A percentile compares a stretch with the other conserved stretches of the same genome.
Conservation (phyloP, 2,113 vertebrate species). For the Carollia perspicillata region DNA sequence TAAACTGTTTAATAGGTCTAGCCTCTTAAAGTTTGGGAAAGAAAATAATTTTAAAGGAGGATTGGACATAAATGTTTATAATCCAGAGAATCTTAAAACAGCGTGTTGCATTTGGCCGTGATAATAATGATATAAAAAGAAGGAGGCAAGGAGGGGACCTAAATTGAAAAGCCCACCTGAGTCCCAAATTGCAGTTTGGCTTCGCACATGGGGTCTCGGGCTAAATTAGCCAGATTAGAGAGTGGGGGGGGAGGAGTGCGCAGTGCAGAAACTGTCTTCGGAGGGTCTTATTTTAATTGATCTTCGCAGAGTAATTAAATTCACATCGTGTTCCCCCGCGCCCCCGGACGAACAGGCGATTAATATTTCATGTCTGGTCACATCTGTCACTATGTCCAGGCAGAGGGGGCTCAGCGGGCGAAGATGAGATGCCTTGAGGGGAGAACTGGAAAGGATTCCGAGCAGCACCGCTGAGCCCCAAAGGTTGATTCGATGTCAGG, state of each 20-base stretch:
- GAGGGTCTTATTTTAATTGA: conserved; percentile 70
- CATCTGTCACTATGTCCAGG: background rate
- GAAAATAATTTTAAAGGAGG: conserved; percentile 44
- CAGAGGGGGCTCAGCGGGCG: background rate
- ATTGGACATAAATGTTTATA: conserved; percentile 55
- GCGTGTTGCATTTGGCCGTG: conserved; percentile 44
- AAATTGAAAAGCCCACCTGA: conserved; percentile 38
- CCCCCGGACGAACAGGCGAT: conserved; percentile 37
- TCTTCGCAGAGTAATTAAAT: conserved; percentile 56
- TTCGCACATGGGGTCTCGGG: conserved; percentile 17
- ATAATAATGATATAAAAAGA: background rate
- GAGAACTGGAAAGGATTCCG: background rate
- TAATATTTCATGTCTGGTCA: background rate
- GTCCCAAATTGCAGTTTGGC: conserved; percentile 39
- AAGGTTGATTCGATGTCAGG: background rate
- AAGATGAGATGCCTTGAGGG: background rate
- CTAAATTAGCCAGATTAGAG: conserved; percentile 62
- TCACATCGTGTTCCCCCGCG: background rate
- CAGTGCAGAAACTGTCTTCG: conserved; percentile 59
- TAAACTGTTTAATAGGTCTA: conserved; percentile 73
- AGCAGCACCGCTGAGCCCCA: background rate
- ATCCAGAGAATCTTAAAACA: conserved; percentile 68
- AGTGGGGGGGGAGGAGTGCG: conserved; percentile 29
- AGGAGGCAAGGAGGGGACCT: background rate
- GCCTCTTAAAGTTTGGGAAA: conserved; percentile 64